These are phyloP conservation scores for Aphelenchoides fujianensis DNA, from an alignment of 1,140 invertebrate species.

Conservation along the genomic window DNA sequence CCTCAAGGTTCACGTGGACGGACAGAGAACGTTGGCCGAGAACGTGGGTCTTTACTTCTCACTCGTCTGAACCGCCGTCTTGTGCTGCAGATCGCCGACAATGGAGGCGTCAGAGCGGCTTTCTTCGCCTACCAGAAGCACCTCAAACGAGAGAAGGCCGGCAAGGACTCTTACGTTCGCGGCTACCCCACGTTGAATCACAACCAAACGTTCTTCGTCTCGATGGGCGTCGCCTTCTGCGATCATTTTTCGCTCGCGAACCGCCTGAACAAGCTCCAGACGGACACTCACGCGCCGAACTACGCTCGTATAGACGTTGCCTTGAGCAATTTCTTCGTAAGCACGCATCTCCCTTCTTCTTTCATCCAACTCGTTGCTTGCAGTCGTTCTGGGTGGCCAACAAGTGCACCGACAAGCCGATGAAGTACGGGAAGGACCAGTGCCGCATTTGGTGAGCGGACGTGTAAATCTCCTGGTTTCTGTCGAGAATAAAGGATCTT, in stretches of 20 bases:
- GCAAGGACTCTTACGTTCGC: neutral
- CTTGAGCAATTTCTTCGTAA: too few relatives aligned
- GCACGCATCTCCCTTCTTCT: too few relatives aligned
- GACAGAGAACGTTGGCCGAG: neutral
- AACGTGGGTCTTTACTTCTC: neutral
- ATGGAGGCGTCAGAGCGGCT: neutral
- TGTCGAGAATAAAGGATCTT: too few relatives aligned
- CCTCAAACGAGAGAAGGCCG: neutral
- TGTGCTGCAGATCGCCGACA: neutral
- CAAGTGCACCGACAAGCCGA: too few relatives aligned
- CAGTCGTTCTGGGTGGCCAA: too few relatives aligned
- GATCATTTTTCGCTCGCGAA: neutral
- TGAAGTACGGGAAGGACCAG: too few relatives aligned
- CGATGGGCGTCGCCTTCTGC: neutral
- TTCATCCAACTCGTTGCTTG: too few relatives aligned
- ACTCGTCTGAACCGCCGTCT: neutral
- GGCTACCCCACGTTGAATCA: neutral
- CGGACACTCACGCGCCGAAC: slow-evolving; percentile 2
- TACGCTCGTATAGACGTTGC: neutral
- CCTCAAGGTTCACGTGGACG: neutral
- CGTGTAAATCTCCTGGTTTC: too few relatives aligned
- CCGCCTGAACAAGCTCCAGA: neutral
- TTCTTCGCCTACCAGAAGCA: neutral
- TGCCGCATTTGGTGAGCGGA: too few relatives aligned
- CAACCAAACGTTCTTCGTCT: neutral